A percentile compares a stretch with the other conserved stretches of the same genome.
These are phyloP conservation scores for Marmota flaviventris DNA, from an alignment of 2,113 vertebrate species.

Conservation along the genomic window DNA sequence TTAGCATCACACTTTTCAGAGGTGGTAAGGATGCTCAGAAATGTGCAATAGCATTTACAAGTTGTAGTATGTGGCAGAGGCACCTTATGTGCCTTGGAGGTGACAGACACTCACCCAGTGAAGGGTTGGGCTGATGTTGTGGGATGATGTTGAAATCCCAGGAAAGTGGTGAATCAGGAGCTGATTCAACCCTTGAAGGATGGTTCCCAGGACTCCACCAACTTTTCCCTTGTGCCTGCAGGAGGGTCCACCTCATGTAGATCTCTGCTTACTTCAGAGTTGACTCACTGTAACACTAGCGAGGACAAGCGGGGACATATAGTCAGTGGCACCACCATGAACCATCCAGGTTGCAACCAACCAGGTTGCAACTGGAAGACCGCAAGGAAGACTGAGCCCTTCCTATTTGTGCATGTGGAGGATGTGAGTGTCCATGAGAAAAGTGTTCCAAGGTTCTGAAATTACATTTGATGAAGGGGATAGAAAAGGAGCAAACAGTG, in stretches of 20 bases:
- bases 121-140: slow-evolving; percentile 90
- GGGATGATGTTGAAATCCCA: slow-evolving; percentile 92
- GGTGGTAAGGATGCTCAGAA: too few species aligned
- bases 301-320: neutral
- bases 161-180: slow-evolving; percentile 74
- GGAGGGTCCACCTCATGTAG: neutral
- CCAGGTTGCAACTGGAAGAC: too few species aligned
- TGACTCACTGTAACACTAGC: neutral
- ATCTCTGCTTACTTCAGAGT: neutral
- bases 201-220: neutral
- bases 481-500: too few species aligned
- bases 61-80: too few species aligned
- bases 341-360: too few species aligned
- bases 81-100: neutral
- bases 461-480: too few species aligned
- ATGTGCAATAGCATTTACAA: too few species aligned
- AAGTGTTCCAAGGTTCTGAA: too few species aligned
- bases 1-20: too few species aligned
- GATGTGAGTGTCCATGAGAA: too few species aligned
- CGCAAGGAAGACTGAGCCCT: too few species aligned
- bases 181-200: neutral
- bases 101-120: slow-evolving; percentile 88
- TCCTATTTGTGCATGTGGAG: too few species aligned
- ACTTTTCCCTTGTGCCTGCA: neutral
- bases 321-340: neutral